These are phyloP conservation scores for Vulpes ferrilata DNA, from an alignment of 2,113 vertebrate genomes.

Conservation along the genomic window DNA sequence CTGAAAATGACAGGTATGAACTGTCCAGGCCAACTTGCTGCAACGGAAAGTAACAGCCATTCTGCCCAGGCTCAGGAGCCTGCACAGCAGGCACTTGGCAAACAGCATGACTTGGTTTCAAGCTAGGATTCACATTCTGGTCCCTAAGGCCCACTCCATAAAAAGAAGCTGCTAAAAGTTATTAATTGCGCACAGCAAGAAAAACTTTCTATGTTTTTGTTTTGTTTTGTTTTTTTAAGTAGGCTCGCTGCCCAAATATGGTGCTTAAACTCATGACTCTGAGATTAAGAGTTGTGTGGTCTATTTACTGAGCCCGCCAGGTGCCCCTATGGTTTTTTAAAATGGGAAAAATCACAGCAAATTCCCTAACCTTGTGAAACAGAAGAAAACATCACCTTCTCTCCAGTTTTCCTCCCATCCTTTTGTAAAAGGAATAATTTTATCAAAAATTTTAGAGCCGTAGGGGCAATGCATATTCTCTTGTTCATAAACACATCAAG, in stretches of 20 bases:
- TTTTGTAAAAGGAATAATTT: neutral
- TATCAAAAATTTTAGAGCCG: neutral
- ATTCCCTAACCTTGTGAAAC: neutral
- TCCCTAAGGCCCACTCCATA: neutral
- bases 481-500: neutral
- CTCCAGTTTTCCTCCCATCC: neutral
- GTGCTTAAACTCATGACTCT: neutral
- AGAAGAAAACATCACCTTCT: neutral
- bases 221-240: neutral
- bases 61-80: neutral
- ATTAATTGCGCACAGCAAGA: neutral
- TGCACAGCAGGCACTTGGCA: neutral
- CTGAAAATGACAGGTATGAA: neutral
- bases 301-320: neutral
- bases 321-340: neutral
- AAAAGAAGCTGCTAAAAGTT: neutral
- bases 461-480: neutral
- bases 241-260: neutral
- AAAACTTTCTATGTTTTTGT: neutral
- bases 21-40: neutral
- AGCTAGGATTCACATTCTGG: neutral
- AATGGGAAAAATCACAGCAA: neutral
- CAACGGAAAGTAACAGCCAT: neutral
- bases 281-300: neutral
- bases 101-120: neutral